A percentile compares a stretch with the other conserved stretches of the same genome.
phyloP scores from a whole-genome alignment of 2,797 vertebrate genomes.

The Neopelma chrysocephalum region DNA sequence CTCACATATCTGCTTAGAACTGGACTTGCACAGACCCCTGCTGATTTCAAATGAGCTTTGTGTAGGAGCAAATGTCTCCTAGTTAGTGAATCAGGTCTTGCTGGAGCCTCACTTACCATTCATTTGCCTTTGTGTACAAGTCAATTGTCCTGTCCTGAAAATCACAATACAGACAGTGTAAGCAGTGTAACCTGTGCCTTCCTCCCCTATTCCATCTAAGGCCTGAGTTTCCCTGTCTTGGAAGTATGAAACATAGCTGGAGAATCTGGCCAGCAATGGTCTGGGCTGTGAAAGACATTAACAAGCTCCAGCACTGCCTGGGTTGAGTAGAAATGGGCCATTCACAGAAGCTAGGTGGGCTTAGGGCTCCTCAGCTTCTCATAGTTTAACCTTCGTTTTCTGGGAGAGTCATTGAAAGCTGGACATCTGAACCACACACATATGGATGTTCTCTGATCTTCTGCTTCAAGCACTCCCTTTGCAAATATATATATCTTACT shows the following conservation, averaged over 20 bases:
- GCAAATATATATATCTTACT: background rate
- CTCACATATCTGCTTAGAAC: background rate
- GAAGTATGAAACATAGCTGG: background rate
- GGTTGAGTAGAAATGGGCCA: background rate
- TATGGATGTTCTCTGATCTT: background rate
- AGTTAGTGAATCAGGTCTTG: background rate
- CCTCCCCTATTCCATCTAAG: background rate
- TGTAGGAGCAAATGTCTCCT: background rate
- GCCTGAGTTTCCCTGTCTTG: background rate
- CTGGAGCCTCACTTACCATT: constrained; percentile 77
- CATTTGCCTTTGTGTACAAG: constrained; percentile 76
- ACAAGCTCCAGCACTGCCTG: background rate
- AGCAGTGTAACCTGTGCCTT: background rate
- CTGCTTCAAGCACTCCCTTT: background rate
- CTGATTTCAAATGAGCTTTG: background rate
- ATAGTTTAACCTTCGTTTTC: background rate
- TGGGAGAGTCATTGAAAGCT: background rate
- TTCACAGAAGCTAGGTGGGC: background rate
- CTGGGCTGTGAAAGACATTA: background rate
- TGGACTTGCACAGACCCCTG: background rate
- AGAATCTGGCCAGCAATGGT: background rate
- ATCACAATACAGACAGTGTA: constrained; percentile 35
- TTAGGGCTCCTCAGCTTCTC: background rate
- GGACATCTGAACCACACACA: background rate
- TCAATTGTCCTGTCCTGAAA: constrained; percentile 79